Evolutionary conservation across 2,113 vertebrate genomes (phyloP).

Genomic region (Dasypus novemcinctus): DNA sequence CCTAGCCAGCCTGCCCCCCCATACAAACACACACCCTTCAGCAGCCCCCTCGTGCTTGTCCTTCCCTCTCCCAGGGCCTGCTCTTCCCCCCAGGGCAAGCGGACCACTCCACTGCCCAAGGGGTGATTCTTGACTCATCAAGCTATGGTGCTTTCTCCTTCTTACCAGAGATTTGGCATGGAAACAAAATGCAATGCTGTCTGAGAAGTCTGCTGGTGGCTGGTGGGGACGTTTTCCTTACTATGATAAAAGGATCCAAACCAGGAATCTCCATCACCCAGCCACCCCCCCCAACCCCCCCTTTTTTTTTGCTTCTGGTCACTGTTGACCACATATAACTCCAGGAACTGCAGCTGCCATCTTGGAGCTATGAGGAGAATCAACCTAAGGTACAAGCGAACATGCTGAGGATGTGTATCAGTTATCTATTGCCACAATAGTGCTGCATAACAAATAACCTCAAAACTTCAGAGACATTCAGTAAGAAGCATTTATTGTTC

Average conservation of each 20-base stretch:
- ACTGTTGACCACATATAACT: background rate
- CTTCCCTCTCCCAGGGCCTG: background rate
- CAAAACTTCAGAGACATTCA: background rate
- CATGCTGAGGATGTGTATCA: background rate
- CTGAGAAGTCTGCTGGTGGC: background rate
- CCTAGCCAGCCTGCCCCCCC: too few species aligned
- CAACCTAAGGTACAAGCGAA: background rate
- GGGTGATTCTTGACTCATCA: background rate
- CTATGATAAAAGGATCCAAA: background rate
- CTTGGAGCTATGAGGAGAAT: background rate
- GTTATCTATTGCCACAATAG: background rate
- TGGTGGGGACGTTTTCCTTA: background rate
- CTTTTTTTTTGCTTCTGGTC: background rate
- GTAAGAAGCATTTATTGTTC: background rate
- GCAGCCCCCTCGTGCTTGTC: background rate
- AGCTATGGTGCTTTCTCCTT: too few species aligned
- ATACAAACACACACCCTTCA: background rate
- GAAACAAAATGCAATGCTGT: background rate
- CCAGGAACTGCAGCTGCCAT: background rate
- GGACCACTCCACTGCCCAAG: background rate
- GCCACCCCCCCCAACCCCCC: too few species aligned
- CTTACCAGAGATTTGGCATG: background rate
- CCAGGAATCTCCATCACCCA: background rate
- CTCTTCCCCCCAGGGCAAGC: background rate
- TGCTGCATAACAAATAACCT: background rate